These are phyloP conservation scores for Carassius auratus DNA, from an alignment of 2,113 vertebrate species.

Conservation along the genomic window DNA sequence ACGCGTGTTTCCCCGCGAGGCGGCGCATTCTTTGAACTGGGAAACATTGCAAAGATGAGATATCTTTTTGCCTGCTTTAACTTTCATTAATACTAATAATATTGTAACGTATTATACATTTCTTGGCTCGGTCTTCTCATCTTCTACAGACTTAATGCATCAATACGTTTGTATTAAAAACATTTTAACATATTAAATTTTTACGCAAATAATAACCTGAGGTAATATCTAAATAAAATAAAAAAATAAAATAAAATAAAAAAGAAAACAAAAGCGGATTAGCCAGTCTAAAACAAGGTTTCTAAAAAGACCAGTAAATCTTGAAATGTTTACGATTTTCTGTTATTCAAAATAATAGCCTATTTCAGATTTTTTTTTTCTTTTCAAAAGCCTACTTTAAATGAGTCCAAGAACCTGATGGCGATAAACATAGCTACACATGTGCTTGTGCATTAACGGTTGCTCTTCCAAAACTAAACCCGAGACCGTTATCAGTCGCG, in stretches of 20 bases:
- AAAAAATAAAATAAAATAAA: no score
- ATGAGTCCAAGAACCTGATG: not conserved
- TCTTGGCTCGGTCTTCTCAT: not conserved
- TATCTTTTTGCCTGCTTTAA: not conserved
- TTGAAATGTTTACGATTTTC: not conserved
- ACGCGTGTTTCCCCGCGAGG: slow-evolving; percentile 43
- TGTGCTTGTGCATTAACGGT: not conserved
- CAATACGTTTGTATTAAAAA: not conserved
- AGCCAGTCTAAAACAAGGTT: not conserved
- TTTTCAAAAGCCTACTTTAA: slow-evolving; percentile 3
- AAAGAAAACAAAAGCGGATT: no score
- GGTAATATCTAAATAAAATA: not conserved
- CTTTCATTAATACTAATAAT: slow-evolving; percentile 1
- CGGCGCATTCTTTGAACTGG: slow-evolving; percentile 38
- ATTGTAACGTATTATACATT: no score
- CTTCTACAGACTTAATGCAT: not conserved
- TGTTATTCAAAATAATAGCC: not conserved
- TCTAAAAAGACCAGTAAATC: no score
- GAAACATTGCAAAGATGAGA: not conserved
- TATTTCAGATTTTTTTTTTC: no score
- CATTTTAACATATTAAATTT: not conserved
- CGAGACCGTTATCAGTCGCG: not conserved
- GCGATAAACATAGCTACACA: not conserved
- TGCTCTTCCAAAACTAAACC: not conserved
- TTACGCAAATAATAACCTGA: not conserved